Evolutionary conservation across 2,888 invertebrate genomes (phyloP).

Genomic region (Tipula helvola): DNA sequence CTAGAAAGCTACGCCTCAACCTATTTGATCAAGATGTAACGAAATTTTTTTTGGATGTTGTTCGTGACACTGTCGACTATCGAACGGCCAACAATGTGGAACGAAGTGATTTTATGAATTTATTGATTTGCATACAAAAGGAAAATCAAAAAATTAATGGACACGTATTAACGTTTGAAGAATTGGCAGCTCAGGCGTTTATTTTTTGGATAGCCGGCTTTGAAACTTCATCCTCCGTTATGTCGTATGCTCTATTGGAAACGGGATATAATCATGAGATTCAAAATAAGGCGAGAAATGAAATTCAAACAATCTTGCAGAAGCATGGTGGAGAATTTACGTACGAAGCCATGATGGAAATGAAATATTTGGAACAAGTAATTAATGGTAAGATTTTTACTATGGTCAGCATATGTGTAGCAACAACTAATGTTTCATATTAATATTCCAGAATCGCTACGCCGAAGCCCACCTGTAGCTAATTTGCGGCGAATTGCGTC

Average conservation of each 20-base stretch:
- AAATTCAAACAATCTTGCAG: conserved; percentile 32
- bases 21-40: too few relatives aligned
- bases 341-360: conserved; percentile 33
- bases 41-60: too few relatives aligned
- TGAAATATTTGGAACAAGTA: conserved; percentile 36
- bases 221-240: conserved; percentile 35
- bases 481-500: conserved; percentile 32
- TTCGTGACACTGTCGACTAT: too few relatives aligned
- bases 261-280: conserved; percentile 33
- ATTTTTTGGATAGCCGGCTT: conserved; percentile 37
- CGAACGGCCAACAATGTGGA: conserved; percentile 32
- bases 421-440: too few relatives aligned
- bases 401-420: too few relatives aligned
- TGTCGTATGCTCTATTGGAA: conserved; percentile 33
- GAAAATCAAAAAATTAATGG: background rate
- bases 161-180: conserved; percentile 28
- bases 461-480: conserved; percentile 35
- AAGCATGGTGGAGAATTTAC: conserved; percentile 26
- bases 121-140: conserved; percentile 28
- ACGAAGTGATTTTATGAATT: conserved; percentile 39
- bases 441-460: conserved; percentile 19
- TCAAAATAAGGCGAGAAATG: conserved; percentile 27
- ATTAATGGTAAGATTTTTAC: conserved; percentile 19
- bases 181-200: conserved; percentile 32
- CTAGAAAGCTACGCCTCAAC: too few relatives aligned